These are phyloP conservation scores for Xiphias gladius DNA, from an alignment of 2,113 vertebrate species.

Conservation along the genomic window DNA sequence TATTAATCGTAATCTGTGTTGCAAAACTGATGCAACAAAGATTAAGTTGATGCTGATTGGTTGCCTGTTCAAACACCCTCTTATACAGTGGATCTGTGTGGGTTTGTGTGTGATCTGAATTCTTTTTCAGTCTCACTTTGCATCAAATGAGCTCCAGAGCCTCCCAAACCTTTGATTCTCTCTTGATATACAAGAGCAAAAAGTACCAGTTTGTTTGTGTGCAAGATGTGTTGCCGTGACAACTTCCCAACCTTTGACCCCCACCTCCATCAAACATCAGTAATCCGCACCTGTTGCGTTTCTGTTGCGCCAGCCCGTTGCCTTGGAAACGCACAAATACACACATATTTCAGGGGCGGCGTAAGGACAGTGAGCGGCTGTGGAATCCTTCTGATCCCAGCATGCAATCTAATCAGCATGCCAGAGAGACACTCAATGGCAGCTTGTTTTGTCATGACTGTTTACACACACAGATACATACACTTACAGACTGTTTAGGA, in stretches of 20 bases:
- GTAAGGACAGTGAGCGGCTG: slow-evolving; percentile 59
- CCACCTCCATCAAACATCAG: slow-evolving; percentile 53
- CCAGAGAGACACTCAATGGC: slow-evolving; percentile 59
- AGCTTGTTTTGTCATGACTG: slow-evolving; percentile 55
- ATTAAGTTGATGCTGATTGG: slow-evolving; percentile 43
- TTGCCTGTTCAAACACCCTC: slow-evolving; percentile 17
- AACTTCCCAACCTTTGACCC: slow-evolving; percentile 74
- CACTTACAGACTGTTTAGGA: neutral
- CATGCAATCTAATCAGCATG: slow-evolving; percentile 64
- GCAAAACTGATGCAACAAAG: too few species aligned
- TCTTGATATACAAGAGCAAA: slow-evolving; percentile 54
- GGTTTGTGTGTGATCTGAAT: slow-evolving; percentile 1
- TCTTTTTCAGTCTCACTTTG: slow-evolving; percentile 20
- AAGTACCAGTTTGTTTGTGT: slow-evolving; percentile 71
- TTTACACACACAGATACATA: slow-evolving; percentile 13
- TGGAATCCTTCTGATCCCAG: slow-evolving; percentile 71
- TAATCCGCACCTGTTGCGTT: slow-evolving; percentile 76
- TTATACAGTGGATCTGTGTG: neutral
- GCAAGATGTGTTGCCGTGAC: slow-evolving; percentile 67
- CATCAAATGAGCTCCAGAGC: slow-evolving; percentile 13
- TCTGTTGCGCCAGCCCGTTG: slow-evolving; percentile 61
- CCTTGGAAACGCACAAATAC: slow-evolving; percentile 64
- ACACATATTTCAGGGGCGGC: slow-evolving; percentile 52
- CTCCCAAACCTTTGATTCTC: slow-evolving; percentile 51
- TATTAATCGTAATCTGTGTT: too few species aligned